These are phyloP conservation scores for Scleropages formosus DNA, from an alignment of 2,797 vertebrate species.

Conservation along the genomic window DNA sequence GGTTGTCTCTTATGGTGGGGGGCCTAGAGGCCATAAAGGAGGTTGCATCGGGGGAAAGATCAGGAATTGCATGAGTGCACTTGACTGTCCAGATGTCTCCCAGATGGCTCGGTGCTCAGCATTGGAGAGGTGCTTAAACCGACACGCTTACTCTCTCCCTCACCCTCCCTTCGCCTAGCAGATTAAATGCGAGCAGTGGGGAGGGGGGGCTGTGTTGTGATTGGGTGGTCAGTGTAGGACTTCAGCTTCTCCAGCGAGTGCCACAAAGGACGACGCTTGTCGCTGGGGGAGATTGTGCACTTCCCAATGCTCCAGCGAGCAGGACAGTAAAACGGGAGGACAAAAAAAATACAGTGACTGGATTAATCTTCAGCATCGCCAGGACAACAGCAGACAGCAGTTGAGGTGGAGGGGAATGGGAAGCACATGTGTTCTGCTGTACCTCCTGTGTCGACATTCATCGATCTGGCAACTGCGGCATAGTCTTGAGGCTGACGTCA, in stretches of 20 bases:
- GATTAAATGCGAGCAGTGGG: slow-evolving; percentile 57
- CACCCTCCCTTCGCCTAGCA: slow-evolving; percentile 44
- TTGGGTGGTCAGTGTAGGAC: slow-evolving; percentile 45
- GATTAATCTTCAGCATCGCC: background rate
- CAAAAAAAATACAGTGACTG: slow-evolving; percentile 33
- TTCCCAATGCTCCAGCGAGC: background rate
- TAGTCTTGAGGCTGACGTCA: too few species aligned
- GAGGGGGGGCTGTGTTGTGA: background rate
- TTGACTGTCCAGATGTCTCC: slow-evolving; percentile 63
- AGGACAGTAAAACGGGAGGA: slow-evolving; percentile 38
- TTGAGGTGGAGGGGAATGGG: background rate
- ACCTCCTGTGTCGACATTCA: too few species aligned
- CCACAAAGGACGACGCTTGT: slow-evolving; percentile 43
- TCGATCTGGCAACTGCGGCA: too few species aligned
- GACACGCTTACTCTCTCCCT: slow-evolving; percentile 18
- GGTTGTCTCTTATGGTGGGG: background rate
- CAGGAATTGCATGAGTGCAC: background rate
- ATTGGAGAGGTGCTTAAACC: slow-evolving; percentile 50
- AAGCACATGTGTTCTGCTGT: background rate
- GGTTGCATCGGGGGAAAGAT: background rate
- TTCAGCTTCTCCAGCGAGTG: slow-evolving; percentile 48
- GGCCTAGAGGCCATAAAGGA: background rate
- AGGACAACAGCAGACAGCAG: slow-evolving; percentile 22
- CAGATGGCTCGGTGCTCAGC: slow-evolving; percentile 61
- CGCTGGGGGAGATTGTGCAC: background rate